Conservation (phyloP, 2,888 invertebrate species). For the Tridacna gigas region DNA sequence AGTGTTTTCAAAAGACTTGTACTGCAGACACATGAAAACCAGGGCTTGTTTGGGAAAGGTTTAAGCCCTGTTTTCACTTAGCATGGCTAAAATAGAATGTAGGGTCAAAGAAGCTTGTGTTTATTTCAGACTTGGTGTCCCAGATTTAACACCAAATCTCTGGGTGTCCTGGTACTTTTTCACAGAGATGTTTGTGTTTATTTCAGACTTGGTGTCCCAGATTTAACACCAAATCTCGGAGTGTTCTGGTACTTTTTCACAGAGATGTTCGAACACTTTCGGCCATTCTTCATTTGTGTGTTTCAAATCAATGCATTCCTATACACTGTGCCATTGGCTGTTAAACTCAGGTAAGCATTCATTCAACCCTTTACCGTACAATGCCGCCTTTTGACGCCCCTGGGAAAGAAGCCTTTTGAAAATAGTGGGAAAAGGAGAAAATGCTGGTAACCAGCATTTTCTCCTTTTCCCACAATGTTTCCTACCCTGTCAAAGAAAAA, state of each 20-base stretch:
- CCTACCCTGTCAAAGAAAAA: no score
- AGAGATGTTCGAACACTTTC: slow-evolving; percentile 99
- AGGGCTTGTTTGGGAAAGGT: neutral
- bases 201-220: slow-evolving; percentile 93
- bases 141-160: slow-evolving; percentile 97
- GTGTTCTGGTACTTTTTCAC: slow-evolving; percentile 99
- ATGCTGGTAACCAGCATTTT: no score
- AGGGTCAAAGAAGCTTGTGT: neutral
- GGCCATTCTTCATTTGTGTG: slow-evolving; percentile 96
- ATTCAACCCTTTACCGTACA: neutral
- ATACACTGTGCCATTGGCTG: slow-evolving; percentile 93
- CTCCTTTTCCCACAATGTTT: no score
- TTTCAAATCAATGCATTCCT: slow-evolving; percentile 98
- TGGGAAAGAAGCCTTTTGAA: no score
- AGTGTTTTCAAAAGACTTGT: neutral
- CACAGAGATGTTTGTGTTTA: slow-evolving; percentile 93
- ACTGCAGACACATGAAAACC: neutral
- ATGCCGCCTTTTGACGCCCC: neutral
- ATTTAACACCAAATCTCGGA: slow-evolving; percentile 98
- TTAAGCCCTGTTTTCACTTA: neutral
- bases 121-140: slow-evolving; percentile 91
- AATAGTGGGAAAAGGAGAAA: no score
- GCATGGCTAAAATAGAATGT: neutral
- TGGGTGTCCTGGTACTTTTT: slow-evolving; percentile 99
- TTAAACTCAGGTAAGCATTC: slow-evolving; percentile 85